phyloP scores from a whole-genome alignment of 2,113 vertebrate species.

The Spermophilus dauricus region DNA sequence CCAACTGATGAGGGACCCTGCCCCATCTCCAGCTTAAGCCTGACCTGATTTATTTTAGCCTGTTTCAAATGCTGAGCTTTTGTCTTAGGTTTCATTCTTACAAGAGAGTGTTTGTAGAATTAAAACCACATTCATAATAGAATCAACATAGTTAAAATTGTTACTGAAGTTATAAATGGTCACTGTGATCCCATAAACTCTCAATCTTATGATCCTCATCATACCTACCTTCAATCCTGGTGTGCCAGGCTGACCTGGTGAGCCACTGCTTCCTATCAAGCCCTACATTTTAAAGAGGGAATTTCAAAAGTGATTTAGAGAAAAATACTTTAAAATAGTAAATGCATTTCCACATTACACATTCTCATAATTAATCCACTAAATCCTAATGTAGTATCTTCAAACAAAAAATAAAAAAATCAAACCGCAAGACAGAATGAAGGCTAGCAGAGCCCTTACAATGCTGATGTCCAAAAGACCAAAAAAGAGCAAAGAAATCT shows the following conservation, averaged over 20 bases:
- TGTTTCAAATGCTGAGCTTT: not conserved
- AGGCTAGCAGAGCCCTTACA: not conserved
- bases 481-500: not conserved
- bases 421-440: not conserved
- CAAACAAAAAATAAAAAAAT: not conserved
- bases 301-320: slow-evolving; percentile 46
- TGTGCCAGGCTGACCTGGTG: slow-evolving; percentile 91
- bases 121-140: slow-evolving; percentile 13
- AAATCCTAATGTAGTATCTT: not conserved
- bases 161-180: not conserved
- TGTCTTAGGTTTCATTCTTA: not conserved
- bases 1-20: not conserved
- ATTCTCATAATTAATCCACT: slow-evolving; percentile 33
- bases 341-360: slow-evolving; percentile 9
- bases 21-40: not conserved
- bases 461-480: not conserved
- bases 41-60: not conserved
- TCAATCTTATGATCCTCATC: not conserved
- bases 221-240: slow-evolving; percentile 92
- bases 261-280: slow-evolving; percentile 91
- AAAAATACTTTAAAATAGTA: slow-evolving; percentile 4
- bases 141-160: not conserved
- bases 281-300: slow-evolving; percentile 89
- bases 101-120: not conserved
- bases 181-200: not conserved